Base-by-base conservation (phyloP, 2,797 vertebrate genomes). In the Crax fasciolata region DNA sequence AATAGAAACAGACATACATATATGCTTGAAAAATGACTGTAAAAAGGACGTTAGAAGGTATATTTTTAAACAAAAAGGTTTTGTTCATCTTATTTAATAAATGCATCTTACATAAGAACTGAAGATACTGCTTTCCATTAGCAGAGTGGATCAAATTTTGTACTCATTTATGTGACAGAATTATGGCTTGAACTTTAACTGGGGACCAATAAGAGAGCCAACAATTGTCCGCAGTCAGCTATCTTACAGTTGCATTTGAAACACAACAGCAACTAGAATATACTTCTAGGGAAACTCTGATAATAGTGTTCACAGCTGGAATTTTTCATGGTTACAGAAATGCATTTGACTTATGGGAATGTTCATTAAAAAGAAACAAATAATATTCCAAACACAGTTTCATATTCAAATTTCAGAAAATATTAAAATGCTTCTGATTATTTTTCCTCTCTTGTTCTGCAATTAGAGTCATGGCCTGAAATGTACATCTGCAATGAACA, bases 371-470 rank as follows among this genome's bases (percentile, higher is more conserved):
- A 82, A 84, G 27, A 79, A 82, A 66, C 1, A 78, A 76, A 91
- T 91, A 43, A 44, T 9, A 30, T 85, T 91, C 75, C 66, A 91
- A 89, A 85, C 1, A 6, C 15, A 51, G 30, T 55, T 93, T 58
- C 0, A 2, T 87, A 85, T 87, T 91, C 6, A 70, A 52, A 84
- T 84, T 88, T 94, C 80, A 86, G 67, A 88, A 94, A 89, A 75
- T 12, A 71, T 8, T 73, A 68, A 44, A 67, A 61, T 23, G 6
- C 8, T 93, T 87, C 63, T 16, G 30, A 74, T 80, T 86, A 67
- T 63, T 96, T 93, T 92, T 91, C 41, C 43, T 75, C 89, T 82
- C 30, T 79, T 6, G 20, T 94, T 94, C 57, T 23, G 10, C 13
- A 67, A 14, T 70, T 79, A 66, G 19, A 88, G 54, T 77, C 12